Evolutionary conservation across 2,888 invertebrate species (phyloP).

Genomic region (Panzeria rudis): DNA sequence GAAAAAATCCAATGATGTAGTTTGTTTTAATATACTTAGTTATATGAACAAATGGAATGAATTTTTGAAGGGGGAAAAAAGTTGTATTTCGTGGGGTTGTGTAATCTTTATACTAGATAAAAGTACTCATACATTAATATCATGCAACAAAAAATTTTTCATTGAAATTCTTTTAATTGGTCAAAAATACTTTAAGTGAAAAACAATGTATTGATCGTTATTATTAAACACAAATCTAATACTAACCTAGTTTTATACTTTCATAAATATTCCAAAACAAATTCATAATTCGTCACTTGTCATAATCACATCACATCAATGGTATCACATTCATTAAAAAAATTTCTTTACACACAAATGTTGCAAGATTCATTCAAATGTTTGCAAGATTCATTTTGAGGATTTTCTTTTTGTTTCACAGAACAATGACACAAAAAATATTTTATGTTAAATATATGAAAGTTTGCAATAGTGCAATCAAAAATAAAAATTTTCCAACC

Average conservation of each 20-base stretch:
- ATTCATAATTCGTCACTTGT: conserved; percentile 1
- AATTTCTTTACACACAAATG: background rate
- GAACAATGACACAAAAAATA: background rate
- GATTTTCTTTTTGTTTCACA: background rate
- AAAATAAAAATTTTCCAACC: background rate
- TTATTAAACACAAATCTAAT: background rate
- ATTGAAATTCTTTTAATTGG: background rate
- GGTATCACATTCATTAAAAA: background rate
- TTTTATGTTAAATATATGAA: background rate
- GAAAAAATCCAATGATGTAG: no score
- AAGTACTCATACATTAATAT: no score
- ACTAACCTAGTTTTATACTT: background rate
- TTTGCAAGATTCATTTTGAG: background rate
- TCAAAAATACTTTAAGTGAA: background rate
- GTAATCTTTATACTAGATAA: no score
- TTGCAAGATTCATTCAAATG: background rate
- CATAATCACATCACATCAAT: background rate
- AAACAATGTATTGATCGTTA: no score
- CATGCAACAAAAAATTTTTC: no score
- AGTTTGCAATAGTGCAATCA: no score
- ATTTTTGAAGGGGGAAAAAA: no score
- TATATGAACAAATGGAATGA: no score
- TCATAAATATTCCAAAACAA: background rate
- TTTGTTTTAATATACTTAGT: no score
- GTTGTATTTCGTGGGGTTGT: no score